Conservation (phyloP, 2,888 invertebrate genomes). For the Phymatocera aterrima region DNA sequence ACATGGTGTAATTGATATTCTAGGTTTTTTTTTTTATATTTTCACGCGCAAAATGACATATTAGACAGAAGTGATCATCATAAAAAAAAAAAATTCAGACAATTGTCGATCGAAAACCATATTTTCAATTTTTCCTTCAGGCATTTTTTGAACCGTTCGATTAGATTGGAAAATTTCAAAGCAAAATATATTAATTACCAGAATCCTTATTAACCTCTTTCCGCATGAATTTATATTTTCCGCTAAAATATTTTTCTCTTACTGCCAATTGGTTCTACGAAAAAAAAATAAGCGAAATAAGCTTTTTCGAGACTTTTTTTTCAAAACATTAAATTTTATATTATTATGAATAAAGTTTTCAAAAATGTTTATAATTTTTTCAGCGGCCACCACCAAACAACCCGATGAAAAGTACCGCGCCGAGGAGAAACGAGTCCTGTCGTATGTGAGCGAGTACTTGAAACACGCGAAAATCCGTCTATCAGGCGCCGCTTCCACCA, state of each 20-base stretch:
- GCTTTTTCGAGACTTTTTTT: no score
- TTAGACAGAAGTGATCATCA: background rate
- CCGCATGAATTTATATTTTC: no score
- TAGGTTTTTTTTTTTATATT: background rate
- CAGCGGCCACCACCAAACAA: conserved; percentile 14
- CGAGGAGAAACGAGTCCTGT: background rate
- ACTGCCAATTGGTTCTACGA: background rate
- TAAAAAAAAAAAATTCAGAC: background rate
- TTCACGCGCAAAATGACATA: background rate
- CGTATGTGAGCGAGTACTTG: conserved; percentile 17
- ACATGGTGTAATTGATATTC: background rate
- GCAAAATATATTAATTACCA: conserved; percentile 10
- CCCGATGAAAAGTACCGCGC: conserved; percentile 6
- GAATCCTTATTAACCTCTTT: no score
- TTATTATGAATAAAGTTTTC: conserved; percentile 9
- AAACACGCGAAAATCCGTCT: background rate
- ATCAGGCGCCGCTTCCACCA: background rate
- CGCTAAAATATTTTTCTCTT: no score
- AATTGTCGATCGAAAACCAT: conserved; percentile 1
- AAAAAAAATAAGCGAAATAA: no score
- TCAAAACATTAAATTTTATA: background rate
- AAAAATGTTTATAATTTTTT: background rate
- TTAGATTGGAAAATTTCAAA: background rate
- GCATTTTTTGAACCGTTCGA: background rate
- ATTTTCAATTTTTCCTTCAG: background rate